A percentile compares a stretch with the other conserved stretches of the same genome.
Evolutionary conservation across 2,888 invertebrate species (phyloP).

Genomic region (Erebia aethiops): DNA sequence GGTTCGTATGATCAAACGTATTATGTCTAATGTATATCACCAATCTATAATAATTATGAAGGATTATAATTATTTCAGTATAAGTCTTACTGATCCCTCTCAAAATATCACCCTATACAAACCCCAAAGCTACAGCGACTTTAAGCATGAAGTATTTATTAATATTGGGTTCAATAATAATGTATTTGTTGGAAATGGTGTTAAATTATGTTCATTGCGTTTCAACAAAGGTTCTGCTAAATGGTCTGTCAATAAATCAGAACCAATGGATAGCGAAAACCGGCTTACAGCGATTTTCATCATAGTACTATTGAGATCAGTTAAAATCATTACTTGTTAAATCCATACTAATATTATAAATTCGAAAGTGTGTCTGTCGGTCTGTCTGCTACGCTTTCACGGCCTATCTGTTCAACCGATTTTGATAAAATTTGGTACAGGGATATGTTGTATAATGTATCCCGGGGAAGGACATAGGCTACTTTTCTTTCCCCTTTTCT

Average conservation of each 20-base stretch:
- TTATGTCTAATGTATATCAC: neutral
- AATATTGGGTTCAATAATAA: constrained; percentile 39
- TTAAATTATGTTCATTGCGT: constrained; percentile 15
- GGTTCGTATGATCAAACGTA: neutral
- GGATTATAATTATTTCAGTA: neutral
- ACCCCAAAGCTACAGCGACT: constrained; percentile 59
- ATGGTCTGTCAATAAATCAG: constrained; percentile 19
- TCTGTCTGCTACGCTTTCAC: too few relatives aligned
- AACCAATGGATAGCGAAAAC: neutral
- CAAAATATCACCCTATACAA: constrained; percentile 38
- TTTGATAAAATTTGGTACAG: too few relatives aligned
- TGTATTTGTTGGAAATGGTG: constrained; percentile 30
- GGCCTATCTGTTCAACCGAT: too few relatives aligned
- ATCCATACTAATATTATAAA: too few relatives aligned
- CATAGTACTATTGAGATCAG: neutral
- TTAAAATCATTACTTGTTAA: too few relatives aligned
- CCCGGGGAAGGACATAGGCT: too few relatives aligned
- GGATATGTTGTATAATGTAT: too few relatives aligned
- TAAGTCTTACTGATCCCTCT: neutral
- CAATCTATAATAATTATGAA: neutral
- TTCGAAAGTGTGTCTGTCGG: too few relatives aligned
- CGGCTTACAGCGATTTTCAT: constrained; percentile 8
- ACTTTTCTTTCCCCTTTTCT: too few relatives aligned
- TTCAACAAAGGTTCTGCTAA: constrained; percentile 17
- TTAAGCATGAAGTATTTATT: constrained; percentile 68